phyloP scores from a whole-genome alignment of 2,113 vertebrate species.

The Nycticorax nycticorax region DNA sequence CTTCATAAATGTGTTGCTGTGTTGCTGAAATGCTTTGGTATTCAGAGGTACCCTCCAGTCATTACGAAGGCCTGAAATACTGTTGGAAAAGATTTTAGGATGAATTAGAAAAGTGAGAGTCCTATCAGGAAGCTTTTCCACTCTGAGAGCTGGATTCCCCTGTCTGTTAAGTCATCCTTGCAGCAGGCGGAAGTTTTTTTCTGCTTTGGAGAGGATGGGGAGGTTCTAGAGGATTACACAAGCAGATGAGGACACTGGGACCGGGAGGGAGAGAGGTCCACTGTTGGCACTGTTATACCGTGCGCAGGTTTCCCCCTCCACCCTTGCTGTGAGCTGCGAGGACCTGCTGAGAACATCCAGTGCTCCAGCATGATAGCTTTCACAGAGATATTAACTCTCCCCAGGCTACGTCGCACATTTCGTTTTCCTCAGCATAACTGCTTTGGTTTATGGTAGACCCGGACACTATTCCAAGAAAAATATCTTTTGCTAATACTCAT shows the following conservation, averaged over 20 bases:
- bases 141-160: neutral
- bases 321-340: neutral
- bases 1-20: neutral
- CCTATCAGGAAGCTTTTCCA: neutral
- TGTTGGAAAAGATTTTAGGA: neutral
- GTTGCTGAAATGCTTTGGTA: neutral
- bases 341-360: neutral
- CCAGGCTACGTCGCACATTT: neutral
- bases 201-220: neutral
- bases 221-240: neutral
- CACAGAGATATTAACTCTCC: neutral
- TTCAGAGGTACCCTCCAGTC: neutral
- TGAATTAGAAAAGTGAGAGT: neutral
- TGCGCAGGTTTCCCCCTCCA: neutral
- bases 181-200: neutral
- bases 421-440: neutral
- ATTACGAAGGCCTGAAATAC: neutral
- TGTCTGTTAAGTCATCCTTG: neutral
- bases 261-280: neutral
- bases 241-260: neutral
- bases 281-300: neutral
- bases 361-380: neutral
- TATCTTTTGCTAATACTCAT: slow-evolving; percentile 27
- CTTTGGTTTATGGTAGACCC: slow-evolving; percentile 2
- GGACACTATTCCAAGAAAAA: neutral